Conservation (phyloP, 2,888 invertebrate genomes). For the Hyposoter dolosus region DNA sequence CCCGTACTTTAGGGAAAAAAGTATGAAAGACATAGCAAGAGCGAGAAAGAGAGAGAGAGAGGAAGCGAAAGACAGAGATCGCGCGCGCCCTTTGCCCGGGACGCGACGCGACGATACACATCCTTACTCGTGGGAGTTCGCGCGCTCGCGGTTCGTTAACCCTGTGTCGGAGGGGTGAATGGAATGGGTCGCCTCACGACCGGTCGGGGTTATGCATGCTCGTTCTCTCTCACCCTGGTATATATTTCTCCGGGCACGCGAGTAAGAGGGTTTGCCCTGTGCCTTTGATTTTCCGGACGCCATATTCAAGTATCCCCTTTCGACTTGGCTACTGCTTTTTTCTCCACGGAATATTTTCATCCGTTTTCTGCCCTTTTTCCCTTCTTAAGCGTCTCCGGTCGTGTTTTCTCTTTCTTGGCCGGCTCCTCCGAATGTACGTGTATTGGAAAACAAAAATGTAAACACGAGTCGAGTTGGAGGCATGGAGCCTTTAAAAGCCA, state of each 20-base stretch:
- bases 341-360: background rate
- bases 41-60: background rate
- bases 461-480: conserved; percentile 45
- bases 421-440: conserved; percentile 13
- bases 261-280: conserved; percentile 32
- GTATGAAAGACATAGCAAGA: background rate
- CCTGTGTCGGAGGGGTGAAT: conserved; percentile 42
- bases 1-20: background rate
- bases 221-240: conserved; percentile 36
- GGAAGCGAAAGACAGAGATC: background rate
- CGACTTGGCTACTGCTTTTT: conserved; percentile 9
- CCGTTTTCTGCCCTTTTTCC: too few relatives aligned
- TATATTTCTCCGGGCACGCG: conserved; percentile 53
- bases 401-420: background rate
- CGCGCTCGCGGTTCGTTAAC: conserved; percentile 67
- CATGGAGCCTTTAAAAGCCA: conserved; percentile 1
- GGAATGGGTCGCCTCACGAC: conserved; percentile 30
- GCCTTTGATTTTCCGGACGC: conserved; percentile 64
- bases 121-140: conserved; percentile 42
- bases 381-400: conserved; percentile 26
- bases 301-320: conserved; percentile 52
- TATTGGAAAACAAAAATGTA: conserved; percentile 53
- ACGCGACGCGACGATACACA: conserved; percentile 26
- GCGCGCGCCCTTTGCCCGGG: conserved; percentile 61
- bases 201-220: conserved; percentile 28